Percentiles rank a stretch among this genome's conserved stretches.
These are phyloP conservation scores for Steinernema khuongi DNA, from an alignment of 1,140 invertebrate genomes.

Conservation along the genomic window DNA sequence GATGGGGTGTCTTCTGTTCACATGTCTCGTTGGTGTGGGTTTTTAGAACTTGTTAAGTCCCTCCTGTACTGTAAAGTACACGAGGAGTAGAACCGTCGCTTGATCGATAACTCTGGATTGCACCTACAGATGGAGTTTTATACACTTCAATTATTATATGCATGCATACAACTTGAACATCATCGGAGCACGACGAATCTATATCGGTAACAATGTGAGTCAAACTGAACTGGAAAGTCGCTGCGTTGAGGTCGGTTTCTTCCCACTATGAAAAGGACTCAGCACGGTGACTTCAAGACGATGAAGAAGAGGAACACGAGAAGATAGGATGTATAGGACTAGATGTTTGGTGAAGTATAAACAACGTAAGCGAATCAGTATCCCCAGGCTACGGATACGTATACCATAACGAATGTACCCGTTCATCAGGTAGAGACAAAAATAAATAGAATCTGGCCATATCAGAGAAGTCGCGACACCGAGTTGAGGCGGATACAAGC, in stretches of 20 bases:
- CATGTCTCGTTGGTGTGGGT: no score
- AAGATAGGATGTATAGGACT: neutral
- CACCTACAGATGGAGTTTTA: no score
- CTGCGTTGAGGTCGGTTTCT: neutral
- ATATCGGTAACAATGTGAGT: neutral
- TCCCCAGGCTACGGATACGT: neutral
- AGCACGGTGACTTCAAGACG: neutral
- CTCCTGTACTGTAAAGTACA: no score
- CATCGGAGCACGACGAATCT: neutral
- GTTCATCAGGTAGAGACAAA: conserved; percentile 14
- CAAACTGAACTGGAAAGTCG: neutral
- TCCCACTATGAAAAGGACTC: neutral
- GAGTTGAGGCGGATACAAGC: conserved; percentile 32
- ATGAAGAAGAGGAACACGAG: neutral
- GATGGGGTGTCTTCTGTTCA: no score
- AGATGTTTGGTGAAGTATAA: neutral
- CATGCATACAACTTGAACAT: neutral
- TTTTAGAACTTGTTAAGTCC: no score
- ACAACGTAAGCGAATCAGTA: conserved; percentile 13
- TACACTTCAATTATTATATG: neutral
- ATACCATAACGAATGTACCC: neutral
- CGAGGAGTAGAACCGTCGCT: no score
- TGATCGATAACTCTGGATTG: no score
- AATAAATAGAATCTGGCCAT: neutral
- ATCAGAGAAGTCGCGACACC: conserved; percentile 25